A percentile compares a stretch with the other conserved stretches of the same genome.
phyloP scores from a whole-genome alignment of 1,140 invertebrate species.

The Hycleus cichorii region DNA sequence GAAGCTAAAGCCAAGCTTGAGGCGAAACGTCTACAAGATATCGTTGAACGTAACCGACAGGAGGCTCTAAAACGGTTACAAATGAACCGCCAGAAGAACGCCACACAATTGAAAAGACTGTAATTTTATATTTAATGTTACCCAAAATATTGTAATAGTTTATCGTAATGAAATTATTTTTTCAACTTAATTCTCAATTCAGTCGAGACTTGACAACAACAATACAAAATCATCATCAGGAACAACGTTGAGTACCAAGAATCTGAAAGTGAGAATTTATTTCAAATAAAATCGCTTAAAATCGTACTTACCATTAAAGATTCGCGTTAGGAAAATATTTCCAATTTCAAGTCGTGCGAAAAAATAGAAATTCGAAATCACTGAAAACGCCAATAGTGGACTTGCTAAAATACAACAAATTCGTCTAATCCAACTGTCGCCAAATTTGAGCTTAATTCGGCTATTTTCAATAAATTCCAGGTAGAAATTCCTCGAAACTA shows the following conservation, averaged over 20 bases:
- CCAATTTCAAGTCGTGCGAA: constrained; percentile 68
- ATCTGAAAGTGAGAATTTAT: constrained; percentile 24
- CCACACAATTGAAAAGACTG: constrained; percentile 18
- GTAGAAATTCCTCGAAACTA: constrained; percentile 4
- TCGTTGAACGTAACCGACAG: constrained; percentile 32
- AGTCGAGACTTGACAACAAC: constrained; percentile 32
- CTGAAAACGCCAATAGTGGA: constrained; percentile 67
- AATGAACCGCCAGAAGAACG: constrained; percentile 20
- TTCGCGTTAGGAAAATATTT: constrained; percentile 50
- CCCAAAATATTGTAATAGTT: background rate
- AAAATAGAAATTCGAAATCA: constrained; percentile 80
- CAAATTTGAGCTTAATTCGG: constrained; percentile 45
- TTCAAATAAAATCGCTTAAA: background rate
- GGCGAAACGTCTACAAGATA: constrained; percentile 32
- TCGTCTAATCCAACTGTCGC: constrained; percentile 43
- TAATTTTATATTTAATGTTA: background rate
- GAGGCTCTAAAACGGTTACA: constrained; percentile 33
- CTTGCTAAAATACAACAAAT: constrained; percentile 59
- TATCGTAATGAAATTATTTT: constrained; percentile 4
- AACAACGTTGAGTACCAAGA: constrained; percentile 15
- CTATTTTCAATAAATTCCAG: constrained; percentile 8
- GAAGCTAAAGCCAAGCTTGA: constrained; percentile 35
- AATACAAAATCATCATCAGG: constrained; percentile 28
- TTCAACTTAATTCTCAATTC: constrained; percentile 19
- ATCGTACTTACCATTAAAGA: constrained; percentile 27